A percentile compares a stretch with the other conserved stretches of the same genome.
Conservation (phyloP, 2,113 vertebrate species). For the Pterocles gutturalis region DNA sequence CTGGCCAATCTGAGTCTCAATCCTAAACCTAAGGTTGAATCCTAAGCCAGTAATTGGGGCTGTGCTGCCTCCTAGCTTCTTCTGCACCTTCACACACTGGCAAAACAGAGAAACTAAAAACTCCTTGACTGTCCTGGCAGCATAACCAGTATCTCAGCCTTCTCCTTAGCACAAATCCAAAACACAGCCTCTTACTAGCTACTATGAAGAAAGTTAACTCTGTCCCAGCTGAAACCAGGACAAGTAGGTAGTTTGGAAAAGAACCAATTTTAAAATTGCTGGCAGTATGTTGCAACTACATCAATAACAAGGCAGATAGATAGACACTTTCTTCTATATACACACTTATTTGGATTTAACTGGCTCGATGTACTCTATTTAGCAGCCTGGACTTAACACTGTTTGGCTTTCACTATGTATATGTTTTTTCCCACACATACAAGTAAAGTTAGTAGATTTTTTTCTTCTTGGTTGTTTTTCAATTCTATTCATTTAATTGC, state of each 20-base stretch:
- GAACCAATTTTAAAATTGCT: not conserved
- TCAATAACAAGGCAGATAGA: not conserved
- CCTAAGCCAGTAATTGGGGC: no score
- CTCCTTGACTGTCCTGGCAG: no score
- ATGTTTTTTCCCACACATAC: rapidly evolving
- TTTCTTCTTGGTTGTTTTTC: not conserved
- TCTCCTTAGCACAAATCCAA: no score
- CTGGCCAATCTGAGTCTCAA: no score
- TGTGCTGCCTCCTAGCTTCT: no score
- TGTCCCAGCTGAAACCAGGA: no score
- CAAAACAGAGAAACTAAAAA: no score
- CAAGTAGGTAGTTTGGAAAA: not conserved
- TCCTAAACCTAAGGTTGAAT: no score
- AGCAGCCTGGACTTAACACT: not conserved
- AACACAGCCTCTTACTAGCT: no score
- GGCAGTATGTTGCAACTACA: not conserved
- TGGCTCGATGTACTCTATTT: not conserved
- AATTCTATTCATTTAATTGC: not conserved
- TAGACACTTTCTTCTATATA: not conserved
- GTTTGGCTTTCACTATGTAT: not conserved
- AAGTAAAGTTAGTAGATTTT: not conserved
- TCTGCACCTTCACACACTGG: no score
- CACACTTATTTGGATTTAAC: not conserved
- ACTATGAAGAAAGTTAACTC: no score
- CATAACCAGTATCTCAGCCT: no score